These are phyloP conservation scores for Centropus unirufus DNA, from an alignment of 2,113 vertebrate species.

Conservation along the genomic window DNA sequence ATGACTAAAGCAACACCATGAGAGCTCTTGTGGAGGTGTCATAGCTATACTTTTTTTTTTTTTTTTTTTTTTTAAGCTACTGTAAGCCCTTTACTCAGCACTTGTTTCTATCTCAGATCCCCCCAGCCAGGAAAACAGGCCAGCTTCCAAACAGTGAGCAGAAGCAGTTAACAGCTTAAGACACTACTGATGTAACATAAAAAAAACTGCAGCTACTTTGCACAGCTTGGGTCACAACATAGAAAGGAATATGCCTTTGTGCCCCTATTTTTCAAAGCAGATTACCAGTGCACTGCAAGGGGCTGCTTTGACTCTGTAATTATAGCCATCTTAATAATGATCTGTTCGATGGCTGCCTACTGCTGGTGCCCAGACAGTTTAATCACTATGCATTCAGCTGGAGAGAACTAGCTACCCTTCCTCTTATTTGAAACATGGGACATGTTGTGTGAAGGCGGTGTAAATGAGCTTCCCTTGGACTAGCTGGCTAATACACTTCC, in stretches of 20 bases:
- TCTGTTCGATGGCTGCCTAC: slow-evolving; percentile 42
- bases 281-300: slow-evolving; percentile 66
- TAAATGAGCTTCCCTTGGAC: neutral
- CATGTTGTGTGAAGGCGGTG: slow-evolving; percentile 48
- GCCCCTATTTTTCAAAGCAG: slow-evolving; percentile 77
- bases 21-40: slow-evolving; percentile 68
- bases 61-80: neutral
- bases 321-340: slow-evolving; percentile 62
- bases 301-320: slow-evolving; percentile 56
- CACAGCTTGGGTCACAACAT: slow-evolving; percentile 68
- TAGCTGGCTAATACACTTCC: neutral
- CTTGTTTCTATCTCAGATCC: slow-evolving; percentile 35
- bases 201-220: slow-evolving; percentile 59
- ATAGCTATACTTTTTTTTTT: slow-evolving; percentile 49
- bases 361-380: slow-evolving; percentile 62
- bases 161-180: slow-evolving; percentile 54
- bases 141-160: slow-evolving; percentile 53
- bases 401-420: slow-evolving; percentile 32
- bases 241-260: slow-evolving; percentile 74
- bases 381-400: slow-evolving; percentile 44
- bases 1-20: slow-evolving; percentile 75
- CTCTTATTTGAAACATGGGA: slow-evolving; percentile 54
- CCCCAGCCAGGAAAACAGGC: slow-evolving; percentile 4
- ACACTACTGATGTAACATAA: slow-evolving; percentile 27
- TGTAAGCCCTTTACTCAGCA: slow-evolving; percentile 48